Conservation (phyloP, 64 coral and sea anemone genomes). For the Pachyseris speciosa region DNA sequence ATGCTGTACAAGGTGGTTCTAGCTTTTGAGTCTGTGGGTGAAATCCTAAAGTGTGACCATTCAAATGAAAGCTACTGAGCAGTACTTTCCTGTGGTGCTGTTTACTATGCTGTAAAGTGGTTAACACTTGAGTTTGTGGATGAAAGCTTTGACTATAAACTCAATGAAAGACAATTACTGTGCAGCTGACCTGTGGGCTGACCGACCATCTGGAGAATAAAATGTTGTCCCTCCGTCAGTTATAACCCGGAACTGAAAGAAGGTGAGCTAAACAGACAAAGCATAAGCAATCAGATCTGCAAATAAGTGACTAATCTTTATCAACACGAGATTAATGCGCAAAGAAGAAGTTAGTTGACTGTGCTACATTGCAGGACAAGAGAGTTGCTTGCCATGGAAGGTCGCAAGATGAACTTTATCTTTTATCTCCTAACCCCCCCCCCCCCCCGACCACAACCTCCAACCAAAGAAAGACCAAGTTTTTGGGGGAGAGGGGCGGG, state of each 20-base stretch:
- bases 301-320: background rate
- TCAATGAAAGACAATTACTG: background rate
- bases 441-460: too few relatives aligned
- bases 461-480: too few relatives aligned
- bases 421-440: too few relatives aligned
- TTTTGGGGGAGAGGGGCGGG: too few relatives aligned
- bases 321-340: too few relatives aligned
- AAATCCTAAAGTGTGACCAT: background rate
- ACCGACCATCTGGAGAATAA: slow-evolving; percentile 36
- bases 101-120: background rate
- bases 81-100: background rate
- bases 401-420: too few relatives aligned
- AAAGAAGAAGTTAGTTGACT: too few relatives aligned
- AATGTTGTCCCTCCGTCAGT: slow-evolving; percentile 67
- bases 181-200: background rate
- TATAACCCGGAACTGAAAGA: slow-evolving; percentile 60
- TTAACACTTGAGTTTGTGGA: background rate
- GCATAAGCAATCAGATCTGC: background rate
- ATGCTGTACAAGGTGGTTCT: background rate
- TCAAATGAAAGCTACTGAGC: background rate
- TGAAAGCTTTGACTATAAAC: background rate
- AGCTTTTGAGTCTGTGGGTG: background rate
- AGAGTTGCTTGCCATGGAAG: background rate
- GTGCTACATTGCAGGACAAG: too few relatives aligned
- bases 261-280: slow-evolving; percentile 25